phyloP scores from a whole-genome alignment of 2,113 vertebrate genomes.

The Albula glossodonta region DNA sequence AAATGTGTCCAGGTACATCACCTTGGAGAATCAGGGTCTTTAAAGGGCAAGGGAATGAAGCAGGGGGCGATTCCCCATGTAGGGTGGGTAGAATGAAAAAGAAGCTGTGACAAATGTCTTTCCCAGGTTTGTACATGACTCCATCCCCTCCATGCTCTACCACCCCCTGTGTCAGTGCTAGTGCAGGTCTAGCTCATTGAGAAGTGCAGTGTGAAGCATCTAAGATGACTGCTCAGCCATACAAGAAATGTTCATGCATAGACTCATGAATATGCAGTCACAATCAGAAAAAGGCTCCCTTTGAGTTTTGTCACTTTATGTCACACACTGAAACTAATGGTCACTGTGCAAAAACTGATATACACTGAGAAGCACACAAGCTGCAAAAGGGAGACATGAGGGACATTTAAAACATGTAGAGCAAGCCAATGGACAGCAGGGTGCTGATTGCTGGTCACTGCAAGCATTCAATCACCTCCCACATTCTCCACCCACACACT shows the following conservation, averaged over 20 bases:
- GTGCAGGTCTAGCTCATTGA: background rate
- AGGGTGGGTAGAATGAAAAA: background rate
- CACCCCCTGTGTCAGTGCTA: background rate
- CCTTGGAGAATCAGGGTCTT: conserved; percentile 15
- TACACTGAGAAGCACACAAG: background rate
- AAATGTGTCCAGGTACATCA: conserved; percentile 27
- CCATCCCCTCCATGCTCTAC: background rate
- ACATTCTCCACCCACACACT: background rate
- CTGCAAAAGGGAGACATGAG: background rate
- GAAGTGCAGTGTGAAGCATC: background rate
- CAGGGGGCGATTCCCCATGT: conserved; percentile 5
- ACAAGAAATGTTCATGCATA: background rate
- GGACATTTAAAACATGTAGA: background rate
- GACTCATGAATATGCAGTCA: background rate
- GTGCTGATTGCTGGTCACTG: background rate
- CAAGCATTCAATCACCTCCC: background rate
- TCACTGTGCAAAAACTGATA: background rate
- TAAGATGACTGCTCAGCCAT: background rate
- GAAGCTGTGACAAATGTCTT: background rate
- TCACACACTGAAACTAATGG: background rate
- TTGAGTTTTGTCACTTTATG: background rate
- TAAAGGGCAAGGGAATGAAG: conserved; percentile 14
- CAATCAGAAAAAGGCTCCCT: background rate
- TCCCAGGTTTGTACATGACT: background rate
- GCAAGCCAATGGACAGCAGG: background rate